These are phyloP conservation scores for Pandion haliaetus DNA, from an alignment of 2,113 vertebrate genomes.

Conservation along the genomic window DNA sequence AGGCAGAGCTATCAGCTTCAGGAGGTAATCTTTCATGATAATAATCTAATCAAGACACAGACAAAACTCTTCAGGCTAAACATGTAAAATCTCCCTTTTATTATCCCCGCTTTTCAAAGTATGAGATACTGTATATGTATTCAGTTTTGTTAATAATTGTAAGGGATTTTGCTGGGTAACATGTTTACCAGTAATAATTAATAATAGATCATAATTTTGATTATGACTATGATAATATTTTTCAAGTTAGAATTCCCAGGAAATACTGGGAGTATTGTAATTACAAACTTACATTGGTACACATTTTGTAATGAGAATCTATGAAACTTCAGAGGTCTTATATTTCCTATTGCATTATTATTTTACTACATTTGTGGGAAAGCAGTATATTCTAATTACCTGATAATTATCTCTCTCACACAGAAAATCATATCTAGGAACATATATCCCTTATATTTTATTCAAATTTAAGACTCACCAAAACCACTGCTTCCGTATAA, in stretches of 20 bases:
- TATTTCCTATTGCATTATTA: not conserved
- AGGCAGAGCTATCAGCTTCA: not conserved
- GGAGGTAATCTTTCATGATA: not conserved
- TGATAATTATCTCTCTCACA: not conserved
- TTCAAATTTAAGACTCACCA: not conserved
- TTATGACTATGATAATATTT: not conserved
- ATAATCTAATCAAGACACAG: not conserved
- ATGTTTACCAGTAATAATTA: not conserved
- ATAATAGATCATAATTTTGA: not conserved
- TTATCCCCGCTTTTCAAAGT: not conserved
- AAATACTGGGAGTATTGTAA: not conserved
- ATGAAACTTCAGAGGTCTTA: not conserved
- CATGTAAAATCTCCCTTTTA: not conserved
- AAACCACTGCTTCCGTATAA: not conserved
- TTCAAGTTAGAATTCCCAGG: not conserved
- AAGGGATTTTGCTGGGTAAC: not conserved
- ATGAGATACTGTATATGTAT: not conserved
- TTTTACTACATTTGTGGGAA: not conserved
- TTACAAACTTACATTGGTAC: not conserved
- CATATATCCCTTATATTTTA: not conserved
- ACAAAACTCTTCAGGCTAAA: not conserved
- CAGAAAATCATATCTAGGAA: not conserved
- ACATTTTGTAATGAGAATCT: not conserved
- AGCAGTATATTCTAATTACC: not conserved
- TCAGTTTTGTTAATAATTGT: not conserved